Percentiles rank a stretch among this genome's conserved stretches.
Evolutionary conservation across 2,113 vertebrate species (phyloP).

Genomic region (Phyllostomus discolor): DNA sequence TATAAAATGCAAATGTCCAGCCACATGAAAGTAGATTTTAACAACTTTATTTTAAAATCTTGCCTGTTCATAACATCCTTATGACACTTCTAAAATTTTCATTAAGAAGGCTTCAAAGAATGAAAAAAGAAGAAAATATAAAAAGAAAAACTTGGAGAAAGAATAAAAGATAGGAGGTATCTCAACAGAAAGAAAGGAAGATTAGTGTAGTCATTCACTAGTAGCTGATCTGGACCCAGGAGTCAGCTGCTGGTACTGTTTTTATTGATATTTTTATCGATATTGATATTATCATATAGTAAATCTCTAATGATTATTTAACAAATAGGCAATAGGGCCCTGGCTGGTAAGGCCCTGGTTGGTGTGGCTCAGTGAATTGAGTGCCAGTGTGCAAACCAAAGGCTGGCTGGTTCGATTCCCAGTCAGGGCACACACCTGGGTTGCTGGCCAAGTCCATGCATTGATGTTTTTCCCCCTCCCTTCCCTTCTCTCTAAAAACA

Average conservation of each 20-base stretch:
- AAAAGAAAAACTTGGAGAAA: not conserved
- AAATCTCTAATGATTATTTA: not conserved
- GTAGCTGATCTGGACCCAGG: not conserved
- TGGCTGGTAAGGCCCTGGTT: too few relatives aligned
- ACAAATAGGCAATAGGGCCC: not conserved
- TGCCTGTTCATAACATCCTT: not conserved
- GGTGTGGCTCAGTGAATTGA: too few relatives aligned
- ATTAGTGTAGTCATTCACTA: not conserved
- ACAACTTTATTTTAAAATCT: not conserved
- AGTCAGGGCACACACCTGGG: too few relatives aligned
- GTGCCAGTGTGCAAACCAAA: too few relatives aligned
- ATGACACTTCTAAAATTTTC: not conserved
- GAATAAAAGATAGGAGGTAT: not conserved
- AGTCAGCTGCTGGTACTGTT: not conserved
- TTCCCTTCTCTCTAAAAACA: too few relatives aligned
- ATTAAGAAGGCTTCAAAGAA: not conserved
- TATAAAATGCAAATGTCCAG: not conserved
- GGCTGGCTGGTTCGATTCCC: too few relatives aligned
- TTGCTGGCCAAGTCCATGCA: too few relatives aligned
- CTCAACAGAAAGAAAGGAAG: not conserved
- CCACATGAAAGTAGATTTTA: fast-evolving
- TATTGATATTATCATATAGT: not conserved
- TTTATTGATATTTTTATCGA: not conserved
- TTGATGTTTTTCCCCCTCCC: too few relatives aligned
- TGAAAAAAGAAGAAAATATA: not conserved